These are phyloP conservation scores for Melanotaenia maccullochi DNA, from an alignment of 2,797 vertebrate genomes.

Conservation along the genomic window DNA sequence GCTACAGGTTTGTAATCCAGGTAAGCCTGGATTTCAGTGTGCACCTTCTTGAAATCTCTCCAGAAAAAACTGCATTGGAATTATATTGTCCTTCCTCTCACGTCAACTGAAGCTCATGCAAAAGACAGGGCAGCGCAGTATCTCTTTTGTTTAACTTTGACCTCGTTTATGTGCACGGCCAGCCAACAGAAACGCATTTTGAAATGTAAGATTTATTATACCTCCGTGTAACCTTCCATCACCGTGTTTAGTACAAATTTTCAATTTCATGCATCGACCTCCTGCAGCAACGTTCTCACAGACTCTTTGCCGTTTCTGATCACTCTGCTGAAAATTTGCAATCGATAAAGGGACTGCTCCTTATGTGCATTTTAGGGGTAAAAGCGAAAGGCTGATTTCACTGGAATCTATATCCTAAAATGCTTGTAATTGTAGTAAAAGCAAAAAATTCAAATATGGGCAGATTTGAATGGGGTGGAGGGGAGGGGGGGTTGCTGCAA, in stretches of 20 bases:
- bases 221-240: neutral
- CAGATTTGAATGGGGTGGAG: neutral
- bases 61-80: neutral
- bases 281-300: neutral
- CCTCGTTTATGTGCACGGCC: constrained; percentile 1
- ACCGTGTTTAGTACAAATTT: constrained; percentile 13
- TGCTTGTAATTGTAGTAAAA: constrained; percentile 1
- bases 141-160: constrained; percentile 19
- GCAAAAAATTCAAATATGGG: constrained; percentile 3
- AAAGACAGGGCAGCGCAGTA: neutral
- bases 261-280: constrained; percentile 13
- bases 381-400: neutral
- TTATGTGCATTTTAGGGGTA: neutral
- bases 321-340: neutral
- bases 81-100: neutral
- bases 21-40: neutral
- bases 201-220: constrained; percentile 5
- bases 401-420: neutral
- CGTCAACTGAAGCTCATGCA: neutral
- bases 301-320: constrained; percentile 4
- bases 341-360: neutral
- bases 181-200: neutral
- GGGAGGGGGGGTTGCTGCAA: neutral
- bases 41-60: neutral
- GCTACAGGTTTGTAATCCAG: neutral